These are phyloP conservation scores for Rattus rattus DNA, from an alignment of 2,113 vertebrate genomes.

Conservation along the genomic window DNA sequence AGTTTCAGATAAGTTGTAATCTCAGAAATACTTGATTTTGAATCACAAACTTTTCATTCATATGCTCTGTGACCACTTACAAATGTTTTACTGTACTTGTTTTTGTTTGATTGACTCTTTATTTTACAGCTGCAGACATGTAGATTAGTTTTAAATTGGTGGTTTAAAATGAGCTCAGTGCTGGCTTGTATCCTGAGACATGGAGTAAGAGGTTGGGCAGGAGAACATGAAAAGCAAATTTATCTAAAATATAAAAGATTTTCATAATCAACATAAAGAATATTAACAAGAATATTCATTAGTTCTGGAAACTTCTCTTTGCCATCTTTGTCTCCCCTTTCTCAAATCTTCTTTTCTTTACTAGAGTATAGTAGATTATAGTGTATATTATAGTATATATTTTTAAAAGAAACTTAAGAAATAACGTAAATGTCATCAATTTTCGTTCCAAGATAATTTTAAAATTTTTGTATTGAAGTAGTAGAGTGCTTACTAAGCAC, in stretches of 20 bases:
- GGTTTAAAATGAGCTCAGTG: neutral
- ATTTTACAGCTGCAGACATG: neutral
- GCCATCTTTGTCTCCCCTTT: accelerated
- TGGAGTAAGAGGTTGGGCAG: accelerated
- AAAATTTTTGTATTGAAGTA: neutral
- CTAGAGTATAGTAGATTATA: neutral
- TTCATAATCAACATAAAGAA: neutral
- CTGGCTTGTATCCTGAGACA: neutral
- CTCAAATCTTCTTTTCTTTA: neutral
- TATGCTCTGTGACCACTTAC: too few relatives aligned
- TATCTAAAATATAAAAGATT: neutral
- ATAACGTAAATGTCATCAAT: conserved; percentile 14
- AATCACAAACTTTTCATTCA: too few relatives aligned
- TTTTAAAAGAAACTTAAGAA: conserved; percentile 20
- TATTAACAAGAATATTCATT: conserved; percentile 16
- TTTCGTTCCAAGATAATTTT: neutral
- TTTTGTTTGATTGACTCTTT: conserved; percentile 16
- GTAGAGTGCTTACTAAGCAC: neutral
- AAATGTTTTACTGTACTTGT: neutral
- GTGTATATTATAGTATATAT: neutral
- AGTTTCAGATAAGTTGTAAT: too few relatives aligned
- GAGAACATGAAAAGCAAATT: neutral
- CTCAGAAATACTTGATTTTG: too few relatives aligned
- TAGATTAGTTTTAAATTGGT: neutral
- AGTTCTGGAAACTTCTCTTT: neutral